Evolutionary conservation across 2,113 vertebrate species (phyloP).

Genomic region (Mystacornis crossleyi): DNA sequence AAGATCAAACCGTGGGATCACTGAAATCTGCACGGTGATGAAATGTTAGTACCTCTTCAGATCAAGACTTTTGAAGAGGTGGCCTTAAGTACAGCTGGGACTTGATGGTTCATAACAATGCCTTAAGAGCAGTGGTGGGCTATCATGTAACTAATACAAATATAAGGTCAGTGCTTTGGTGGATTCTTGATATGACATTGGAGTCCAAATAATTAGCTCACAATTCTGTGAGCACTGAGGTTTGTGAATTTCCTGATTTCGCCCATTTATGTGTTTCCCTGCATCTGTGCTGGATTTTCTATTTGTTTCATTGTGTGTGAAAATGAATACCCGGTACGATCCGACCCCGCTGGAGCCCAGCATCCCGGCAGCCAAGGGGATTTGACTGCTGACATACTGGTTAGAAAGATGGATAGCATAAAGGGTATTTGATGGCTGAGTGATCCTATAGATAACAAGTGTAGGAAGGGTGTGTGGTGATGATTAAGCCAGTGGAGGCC

Average conservation of each 20-base stretch:
- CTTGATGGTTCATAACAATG: not conserved
- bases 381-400: not conserved
- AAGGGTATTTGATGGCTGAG: conserved; percentile 31
- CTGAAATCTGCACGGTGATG: fast-evolving
- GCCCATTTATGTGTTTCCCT: not conserved
- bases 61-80: not conserved
- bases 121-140: not conserved
- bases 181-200: not conserved
- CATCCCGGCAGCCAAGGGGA: not conserved
- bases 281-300: conserved; percentile 8
- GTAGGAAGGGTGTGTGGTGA: not conserved
- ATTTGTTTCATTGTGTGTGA: conserved; percentile 15
- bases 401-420: conserved; percentile 7
- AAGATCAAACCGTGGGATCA: not conserved
- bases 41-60: not conserved
- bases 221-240: not conserved
- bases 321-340: not conserved
- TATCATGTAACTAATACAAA: conserved; percentile 9
- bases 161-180: conserved; percentile 8
- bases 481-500: not conserved
- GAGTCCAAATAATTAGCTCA: conserved; percentile 8
- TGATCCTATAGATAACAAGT: not conserved
- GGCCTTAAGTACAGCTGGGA: not conserved
- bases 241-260: conserved; percentile 8
- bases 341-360: not conserved